Evolutionary conservation across 2,888 invertebrate genomes (phyloP).

Genomic region (Listrodromus nycthemerus): DNA sequence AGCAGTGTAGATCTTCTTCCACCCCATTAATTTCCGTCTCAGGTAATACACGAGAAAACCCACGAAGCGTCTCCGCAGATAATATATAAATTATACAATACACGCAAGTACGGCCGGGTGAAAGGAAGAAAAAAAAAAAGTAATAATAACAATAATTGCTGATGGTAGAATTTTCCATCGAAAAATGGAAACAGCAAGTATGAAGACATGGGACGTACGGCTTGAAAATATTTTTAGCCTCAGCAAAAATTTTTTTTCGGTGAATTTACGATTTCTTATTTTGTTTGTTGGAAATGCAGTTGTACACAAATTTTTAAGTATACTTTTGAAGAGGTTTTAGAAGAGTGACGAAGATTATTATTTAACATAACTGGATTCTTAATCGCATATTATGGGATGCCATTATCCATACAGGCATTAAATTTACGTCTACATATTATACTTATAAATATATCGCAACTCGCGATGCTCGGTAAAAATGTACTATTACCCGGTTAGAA

Average conservation of each 20-base stretch:
- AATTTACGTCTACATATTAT: constrained; percentile 13
- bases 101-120: neutral
- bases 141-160: neutral
- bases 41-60: neutral
- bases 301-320: neutral
- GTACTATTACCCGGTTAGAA: constrained; percentile 55
- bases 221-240: neutral
- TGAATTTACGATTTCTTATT: neutral
- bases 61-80: neutral
- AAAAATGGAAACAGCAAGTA: neutral
- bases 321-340: neutral
- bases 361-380: constrained; percentile 49
- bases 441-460: neutral
- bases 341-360: constrained; percentile 30
- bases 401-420: constrained; percentile 36
- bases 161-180: neutral
- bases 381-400: constrained; percentile 34
- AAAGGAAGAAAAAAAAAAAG: neutral
- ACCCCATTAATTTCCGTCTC: constrained; percentile 44
- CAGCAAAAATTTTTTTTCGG: neutral
- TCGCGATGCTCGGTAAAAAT: constrained; percentile 35
- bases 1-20: constrained; percentile 38
- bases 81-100: constrained; percentile 16
- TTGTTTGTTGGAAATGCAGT: neutral
- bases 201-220: neutral